Base-by-base conservation (phyloP, 1,140 invertebrate species). In the Ips nitidus region DNA sequence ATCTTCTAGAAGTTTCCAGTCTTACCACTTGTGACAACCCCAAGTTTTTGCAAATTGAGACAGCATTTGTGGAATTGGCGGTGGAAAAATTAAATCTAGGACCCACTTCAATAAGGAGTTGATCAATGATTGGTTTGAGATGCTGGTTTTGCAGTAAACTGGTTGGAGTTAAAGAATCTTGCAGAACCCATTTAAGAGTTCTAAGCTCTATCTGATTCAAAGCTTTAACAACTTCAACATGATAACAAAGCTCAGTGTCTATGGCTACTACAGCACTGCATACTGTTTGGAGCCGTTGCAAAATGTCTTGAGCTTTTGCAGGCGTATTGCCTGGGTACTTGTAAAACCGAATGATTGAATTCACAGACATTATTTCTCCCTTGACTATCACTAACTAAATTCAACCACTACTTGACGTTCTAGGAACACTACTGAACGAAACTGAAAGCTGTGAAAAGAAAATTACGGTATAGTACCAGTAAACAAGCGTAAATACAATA, bases 1-100 rank as follows among this genome's bases (percentile, higher is more conserved):
- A 98, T 68, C 94, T 86, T 2, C 84, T 88, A 0, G 93, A 92
- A 36, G 86, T 82, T 85, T 98, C 96, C 59, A 98, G 82, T 60
- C 95, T 86, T 1, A 81, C 84, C 1, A 98, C 83, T 80, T 89
- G 85, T 39, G 81, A 80, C 3, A 97, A 80, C 4, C 91, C 89
- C 58, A 96, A 85, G 70, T 93, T 91, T 71, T 90, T 86, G 80
- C 93, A 97, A 73, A 98, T 97, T 41, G 95, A 94, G 2, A 98
- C 92, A 58, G 94, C 93, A 83, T 98, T 98, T 70, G 93, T 97
- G 1, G 94, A 98, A 77, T 94, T 94, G 1, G 95, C 89, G 47
- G 95, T 97, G 5, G 93, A 96, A 80, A 97, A 97, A 81, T 95
- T 97, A 68, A 96, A 87, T 78, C 94, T 93, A 45, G 92, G 92